A percentile compares a stretch with the other conserved stretches of the same genome.
Evolutionary conservation across 1,140 invertebrate genomes (phyloP).

Genomic region (Bombus balteatus): DNA sequence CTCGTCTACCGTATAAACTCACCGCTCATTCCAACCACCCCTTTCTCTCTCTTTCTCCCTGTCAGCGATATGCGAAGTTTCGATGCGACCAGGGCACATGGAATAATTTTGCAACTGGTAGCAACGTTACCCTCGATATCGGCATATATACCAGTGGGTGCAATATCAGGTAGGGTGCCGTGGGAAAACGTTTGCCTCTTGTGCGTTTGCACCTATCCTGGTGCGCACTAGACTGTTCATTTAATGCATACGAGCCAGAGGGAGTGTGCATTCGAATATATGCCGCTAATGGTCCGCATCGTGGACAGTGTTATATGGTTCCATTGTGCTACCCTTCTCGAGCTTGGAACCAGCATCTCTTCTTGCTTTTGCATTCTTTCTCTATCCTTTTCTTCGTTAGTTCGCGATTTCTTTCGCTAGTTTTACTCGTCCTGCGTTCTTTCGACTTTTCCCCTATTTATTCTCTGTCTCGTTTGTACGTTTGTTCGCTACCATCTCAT

Average conservation of each 20-base stretch:
- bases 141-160: not conserved
- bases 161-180: constrained; percentile 26
- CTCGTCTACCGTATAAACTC: constrained; percentile 6
- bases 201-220: constrained; percentile 33
- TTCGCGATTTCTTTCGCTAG: not conserved
- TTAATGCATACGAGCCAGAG: constrained; percentile 28
- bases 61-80: constrained; percentile 39
- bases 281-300: constrained; percentile 44
- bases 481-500: not conserved
- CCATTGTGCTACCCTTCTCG: constrained; percentile 35
- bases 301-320: constrained; percentile 27
- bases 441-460: not conserved
- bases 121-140: not conserved
- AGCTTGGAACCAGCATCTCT: not conserved
- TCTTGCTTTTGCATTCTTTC: not conserved
- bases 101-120: constrained; percentile 21
- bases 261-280: constrained; percentile 24
- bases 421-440: not conserved
- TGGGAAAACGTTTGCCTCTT: constrained; percentile 47
- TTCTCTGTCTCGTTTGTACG: not conserved
- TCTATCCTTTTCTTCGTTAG: not conserved
- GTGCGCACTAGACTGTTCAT: constrained; percentile 13
- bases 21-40: not conserved
- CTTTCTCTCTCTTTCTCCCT: not conserved
- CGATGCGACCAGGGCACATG: constrained; percentile 17